Conservation (phyloP, 2,888 invertebrate species). For the Rugalucina vietnamica region DNA sequence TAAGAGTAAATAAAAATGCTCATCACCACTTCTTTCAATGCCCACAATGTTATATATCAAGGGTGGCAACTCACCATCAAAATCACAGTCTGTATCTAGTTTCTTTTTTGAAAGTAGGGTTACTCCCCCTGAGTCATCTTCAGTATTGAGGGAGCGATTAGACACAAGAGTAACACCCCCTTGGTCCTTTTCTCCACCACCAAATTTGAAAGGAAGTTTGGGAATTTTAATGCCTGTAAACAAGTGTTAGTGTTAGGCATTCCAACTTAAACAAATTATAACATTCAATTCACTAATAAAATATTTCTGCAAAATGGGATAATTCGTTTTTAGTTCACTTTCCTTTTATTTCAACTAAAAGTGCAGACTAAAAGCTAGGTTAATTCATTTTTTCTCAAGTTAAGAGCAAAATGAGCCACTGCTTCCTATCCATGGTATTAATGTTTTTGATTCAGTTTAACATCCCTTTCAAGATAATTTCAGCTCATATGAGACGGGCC, state of each 20-base stretch:
- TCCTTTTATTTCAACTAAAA: no score
- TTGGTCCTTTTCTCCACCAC: conserved; percentile 63
- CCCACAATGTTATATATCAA: no score
- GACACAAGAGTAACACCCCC: conserved; percentile 74
- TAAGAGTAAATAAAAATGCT: no score
- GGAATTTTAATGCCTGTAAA: conserved; percentile 75
- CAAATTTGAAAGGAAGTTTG: conserved; percentile 74
- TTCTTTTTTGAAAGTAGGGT: conserved; percentile 77
- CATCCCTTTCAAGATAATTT: no score
- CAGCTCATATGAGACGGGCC: no score
- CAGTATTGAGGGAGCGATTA: conserved; percentile 65
- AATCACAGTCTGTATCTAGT: conserved; percentile 70
- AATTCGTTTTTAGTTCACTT: not conserved
- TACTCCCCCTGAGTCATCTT: conserved; percentile 71
- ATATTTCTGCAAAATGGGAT: not conserved
- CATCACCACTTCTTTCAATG: no score
- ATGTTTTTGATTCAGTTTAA: no score
- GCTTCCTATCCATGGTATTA: no score
- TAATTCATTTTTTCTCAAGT: no score
- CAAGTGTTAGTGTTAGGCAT: conserved; percentile 47
- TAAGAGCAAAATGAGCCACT: no score
- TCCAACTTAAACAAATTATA: not conserved
- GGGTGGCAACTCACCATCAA: conserved; percentile 75
- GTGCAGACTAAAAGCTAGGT: no score
- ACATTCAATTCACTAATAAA: not conserved